Conservation (phyloP, 64 coral and sea anemone genomes). For the Exaiptasia diaphana region DNA sequence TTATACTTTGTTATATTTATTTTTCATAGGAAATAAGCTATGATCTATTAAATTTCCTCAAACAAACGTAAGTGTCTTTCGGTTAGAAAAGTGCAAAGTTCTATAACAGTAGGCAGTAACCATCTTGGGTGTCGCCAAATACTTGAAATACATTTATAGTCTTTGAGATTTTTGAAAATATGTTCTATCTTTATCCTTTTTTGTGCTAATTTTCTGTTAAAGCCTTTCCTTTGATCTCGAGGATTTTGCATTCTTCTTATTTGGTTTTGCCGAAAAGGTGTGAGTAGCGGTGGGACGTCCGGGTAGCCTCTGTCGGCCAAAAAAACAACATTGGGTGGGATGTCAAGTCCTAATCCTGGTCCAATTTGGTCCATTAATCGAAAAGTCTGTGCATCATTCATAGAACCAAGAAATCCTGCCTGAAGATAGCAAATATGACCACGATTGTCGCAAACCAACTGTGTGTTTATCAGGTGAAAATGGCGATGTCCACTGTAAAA, state of each 20-base stretch:
- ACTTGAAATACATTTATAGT: neutral
- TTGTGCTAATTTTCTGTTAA: neutral
- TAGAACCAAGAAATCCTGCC: constrained; percentile 24
- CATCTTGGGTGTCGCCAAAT: neutral
- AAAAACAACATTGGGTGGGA: neutral
- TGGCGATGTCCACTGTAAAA: constrained; percentile 10
- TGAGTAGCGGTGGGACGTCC: neutral
- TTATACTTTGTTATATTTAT: no score
- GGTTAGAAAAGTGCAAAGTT: neutral
- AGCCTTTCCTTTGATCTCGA: neutral
- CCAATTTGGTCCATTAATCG: constrained; percentile 1
- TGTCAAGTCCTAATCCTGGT: neutral
- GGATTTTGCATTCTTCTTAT: constrained; percentile 13
- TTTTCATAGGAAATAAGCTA: no score
- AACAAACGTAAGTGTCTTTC: neutral
- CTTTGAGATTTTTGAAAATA: neutral
- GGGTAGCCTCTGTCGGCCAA: constrained; percentile 28
- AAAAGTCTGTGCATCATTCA: constrained; percentile 24
- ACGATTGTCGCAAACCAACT: constrained; percentile 11
- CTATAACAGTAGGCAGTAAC: neutral
- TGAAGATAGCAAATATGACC: constrained; percentile 29
- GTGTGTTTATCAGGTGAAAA: constrained; percentile 32
- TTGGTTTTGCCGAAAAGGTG: neutral
- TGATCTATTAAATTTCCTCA: neutral
- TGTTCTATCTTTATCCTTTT: neutral